Base-by-base conservation (phyloP, 2,113 vertebrate species). In the Pomatostomus ruficeps region DNA sequence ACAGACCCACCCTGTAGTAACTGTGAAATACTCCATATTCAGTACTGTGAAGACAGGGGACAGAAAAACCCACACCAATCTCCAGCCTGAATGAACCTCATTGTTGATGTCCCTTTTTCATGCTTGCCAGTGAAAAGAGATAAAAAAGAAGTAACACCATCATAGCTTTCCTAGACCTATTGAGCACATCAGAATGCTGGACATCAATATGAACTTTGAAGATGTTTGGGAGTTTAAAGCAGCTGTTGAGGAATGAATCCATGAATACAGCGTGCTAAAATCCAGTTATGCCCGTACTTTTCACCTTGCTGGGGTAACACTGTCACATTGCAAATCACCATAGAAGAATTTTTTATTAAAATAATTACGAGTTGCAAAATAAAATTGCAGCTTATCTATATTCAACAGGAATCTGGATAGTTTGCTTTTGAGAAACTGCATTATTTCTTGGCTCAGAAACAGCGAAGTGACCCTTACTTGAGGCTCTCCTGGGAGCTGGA, bases 401-500 rank as follows among this genome's bases (percentile, higher is more conserved):
- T 7, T 35, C 4, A 46, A 62, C 19, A 58, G 16, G 9, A 42
- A 24, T 28, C 9, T 26, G 24, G 21, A 5, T 59, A 26, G 35
- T 35, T 59, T 16, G 8, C 35, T 79, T 65, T n/a, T 61, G 38
- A 54, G 21, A 68, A 78, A 54, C 5, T 43, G 29, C 33, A 25
- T 36, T 61, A 20, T 35, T 76, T 49, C 51, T n/a, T 88, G 26
- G 38, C 28, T 55, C 33, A 31, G 26, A 65, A 89, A 46, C 7
- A 70, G 12, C 59, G 33, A 55, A 42, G 48, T 62, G 68, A 58
- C 26, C 24, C 98, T 99, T 99, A 99, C 99, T 99, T 99, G 90
- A 99, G 99, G 96, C 99, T 99, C 97, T 99, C 99, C 91, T 99
- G 99, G 51, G 99, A 99, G 88, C 99, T 99, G 38, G 99, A 99